phyloP scores from a whole-genome alignment of 2,113 vertebrate species.

The Tragelaphus scriptus region DNA sequence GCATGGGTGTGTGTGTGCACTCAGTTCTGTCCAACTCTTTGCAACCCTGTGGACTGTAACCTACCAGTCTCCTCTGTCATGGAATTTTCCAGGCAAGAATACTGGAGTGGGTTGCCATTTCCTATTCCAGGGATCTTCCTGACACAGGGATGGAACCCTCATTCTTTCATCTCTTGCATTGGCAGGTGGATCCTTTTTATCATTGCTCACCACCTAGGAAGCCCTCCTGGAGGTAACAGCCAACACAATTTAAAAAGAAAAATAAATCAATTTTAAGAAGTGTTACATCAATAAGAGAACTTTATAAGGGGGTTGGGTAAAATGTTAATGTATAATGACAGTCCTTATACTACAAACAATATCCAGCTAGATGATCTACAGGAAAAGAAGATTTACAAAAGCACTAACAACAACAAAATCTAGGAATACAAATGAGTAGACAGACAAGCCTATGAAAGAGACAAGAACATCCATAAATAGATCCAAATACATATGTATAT shows the following conservation, averaged over 20 bases:
- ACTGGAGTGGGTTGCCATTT: background rate
- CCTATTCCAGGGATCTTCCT: background rate
- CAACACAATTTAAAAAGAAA: background rate
- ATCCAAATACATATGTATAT: background rate
- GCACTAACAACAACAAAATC: background rate
- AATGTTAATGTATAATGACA: background rate
- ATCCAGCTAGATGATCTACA: background rate
- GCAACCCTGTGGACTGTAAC: background rate
- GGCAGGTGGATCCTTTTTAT: background rate
- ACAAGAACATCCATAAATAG: background rate
- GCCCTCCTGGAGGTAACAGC: background rate
- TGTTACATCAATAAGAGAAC: background rate
- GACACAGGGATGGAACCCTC: background rate
- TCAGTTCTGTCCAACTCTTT: background rate
- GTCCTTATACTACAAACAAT: background rate
- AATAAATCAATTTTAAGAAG: background rate
- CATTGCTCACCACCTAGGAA: background rate
- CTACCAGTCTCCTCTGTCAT: background rate
- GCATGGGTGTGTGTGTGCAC: background rate
- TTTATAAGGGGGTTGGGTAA: background rate
- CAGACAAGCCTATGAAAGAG: background rate
- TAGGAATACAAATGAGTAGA: background rate
- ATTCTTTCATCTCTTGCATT: background rate
- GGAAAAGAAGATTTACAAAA: background rate
- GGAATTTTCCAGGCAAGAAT: background rate